These are phyloP conservation scores for Pachymerium ferrugineum DNA, from an alignment of 2,888 invertebrate species.

Conservation along the genomic window DNA sequence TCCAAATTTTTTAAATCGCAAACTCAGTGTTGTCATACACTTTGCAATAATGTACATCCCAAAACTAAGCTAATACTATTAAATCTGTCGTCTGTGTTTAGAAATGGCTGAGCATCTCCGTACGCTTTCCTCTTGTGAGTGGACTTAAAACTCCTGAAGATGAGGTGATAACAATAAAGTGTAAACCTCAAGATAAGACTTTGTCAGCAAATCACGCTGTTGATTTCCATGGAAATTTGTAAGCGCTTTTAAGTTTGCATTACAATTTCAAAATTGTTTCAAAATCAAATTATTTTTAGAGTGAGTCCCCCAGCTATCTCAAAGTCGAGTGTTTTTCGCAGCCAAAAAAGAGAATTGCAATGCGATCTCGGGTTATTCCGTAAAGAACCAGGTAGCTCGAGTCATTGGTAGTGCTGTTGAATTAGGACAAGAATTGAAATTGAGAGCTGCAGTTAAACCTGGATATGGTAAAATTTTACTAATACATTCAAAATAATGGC, in stretches of 20 bases:
- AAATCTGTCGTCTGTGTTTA: no score
- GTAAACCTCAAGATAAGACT: conserved; percentile 42
- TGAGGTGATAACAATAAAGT: conserved; percentile 43
- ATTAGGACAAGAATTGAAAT: conserved; percentile 42
- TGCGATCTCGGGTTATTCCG: conserved; percentile 43
- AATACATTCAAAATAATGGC: no score
- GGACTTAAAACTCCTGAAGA: conserved; percentile 44
- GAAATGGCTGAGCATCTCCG: conserved; percentile 43
- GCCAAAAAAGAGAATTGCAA: conserved; percentile 41
- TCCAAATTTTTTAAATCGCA: no score
- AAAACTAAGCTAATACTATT: no score
- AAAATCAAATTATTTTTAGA: no score
- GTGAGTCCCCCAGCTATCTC: conserved; percentile 36
- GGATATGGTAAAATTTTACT: conserved; percentile 42
- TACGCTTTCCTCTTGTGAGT: conserved; percentile 42
- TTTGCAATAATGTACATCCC: no score
- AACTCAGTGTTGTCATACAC: no score
- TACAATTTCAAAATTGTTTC: no score
- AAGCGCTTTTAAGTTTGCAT: conserved; percentile 34
- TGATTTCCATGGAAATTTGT: conserved; percentile 40
- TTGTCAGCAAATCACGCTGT: conserved; percentile 40
- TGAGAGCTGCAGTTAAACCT: conserved; percentile 40
- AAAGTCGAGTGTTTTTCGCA: conserved; percentile 40
- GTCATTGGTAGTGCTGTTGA: conserved; percentile 41
- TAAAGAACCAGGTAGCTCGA: conserved; percentile 39